Evolutionary conservation across 2,888 invertebrate species (phyloP), one percentile per base, ranked within the genome.

Genomic region (Odontothrips loti): DNA sequence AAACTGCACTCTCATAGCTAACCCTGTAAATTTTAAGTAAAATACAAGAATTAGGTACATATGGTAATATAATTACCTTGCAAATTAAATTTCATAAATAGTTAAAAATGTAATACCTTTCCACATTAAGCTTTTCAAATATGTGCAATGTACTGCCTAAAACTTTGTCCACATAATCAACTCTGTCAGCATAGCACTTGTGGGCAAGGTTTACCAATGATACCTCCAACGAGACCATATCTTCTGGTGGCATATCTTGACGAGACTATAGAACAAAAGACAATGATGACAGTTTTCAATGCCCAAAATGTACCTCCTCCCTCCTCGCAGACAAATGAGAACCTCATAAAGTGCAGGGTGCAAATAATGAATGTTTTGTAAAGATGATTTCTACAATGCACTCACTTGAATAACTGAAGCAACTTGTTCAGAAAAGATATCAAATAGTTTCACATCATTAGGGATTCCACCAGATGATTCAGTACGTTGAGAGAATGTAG

Each of bases 361-460:
- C 10, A 68, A 47, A 81, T 10, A 34, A 68, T 0, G 1, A 75
- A 17, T n/a, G 23, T 23, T 47, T 23, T 15, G 29, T 20, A n/a
- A 68, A 8, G 78, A 80, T n/a, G 8, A 68, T 80, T 20, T 51
- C 11, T 0, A 68, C 78, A 11, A 12, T 47, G 6, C 68, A n/a
- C 80, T 82, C 86, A 93, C 95, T 91, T 96, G 95, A 83, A 98
- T 97, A 84, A 99, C 97, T 82, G 95, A 94, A 0, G 97, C 96
- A 6, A 99, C 96, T 89, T 99, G 99, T 85, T 97, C 95, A 1
- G 98, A 98, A 88, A 99, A 99, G 63, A 99, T 97, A 86, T 99
- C 98, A 88, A 99, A 99, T 11, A 99, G 89, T 86, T 97, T 95
- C 23, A 98, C 96, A 85, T 97, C 96, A 82, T 93, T 90, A 47